Conservation (phyloP, 2,797 vertebrate species). For the Phrynocephalus guinanensis region DNA sequence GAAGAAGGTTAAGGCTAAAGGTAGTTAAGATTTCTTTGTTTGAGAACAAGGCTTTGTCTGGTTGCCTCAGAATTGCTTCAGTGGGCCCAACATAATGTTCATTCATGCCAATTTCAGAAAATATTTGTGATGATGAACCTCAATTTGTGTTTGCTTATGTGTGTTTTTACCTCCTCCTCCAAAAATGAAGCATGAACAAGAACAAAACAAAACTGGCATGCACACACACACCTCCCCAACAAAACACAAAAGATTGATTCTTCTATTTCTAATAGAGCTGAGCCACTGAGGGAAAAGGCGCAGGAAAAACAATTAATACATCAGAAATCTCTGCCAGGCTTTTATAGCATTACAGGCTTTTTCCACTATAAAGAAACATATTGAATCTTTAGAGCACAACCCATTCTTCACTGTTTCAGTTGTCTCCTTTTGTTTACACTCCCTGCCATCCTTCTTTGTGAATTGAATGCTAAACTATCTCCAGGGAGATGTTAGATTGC, state of each 20-base stretch:
- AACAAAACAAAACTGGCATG: background rate
- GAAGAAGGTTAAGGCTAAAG: background rate
- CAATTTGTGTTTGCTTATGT: background rate
- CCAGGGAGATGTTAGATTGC: conserved; percentile 82
- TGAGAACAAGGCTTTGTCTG: background rate
- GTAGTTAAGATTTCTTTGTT: background rate
- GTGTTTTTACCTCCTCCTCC: background rate
- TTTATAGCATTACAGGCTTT: conserved; percentile 72
- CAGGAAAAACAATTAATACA: conserved; percentile 72
- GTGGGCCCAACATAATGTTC: background rate
- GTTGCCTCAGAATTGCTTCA: background rate
- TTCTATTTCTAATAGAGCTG: conserved; percentile 48
- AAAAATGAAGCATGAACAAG: background rate
- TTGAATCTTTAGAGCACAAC: conserved; percentile 78
- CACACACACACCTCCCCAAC: background rate
- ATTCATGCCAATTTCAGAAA: background rate
- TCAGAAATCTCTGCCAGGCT: conserved; percentile 69
- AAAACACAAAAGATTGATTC: conserved; percentile 18
- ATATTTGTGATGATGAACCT: conserved; percentile 29
- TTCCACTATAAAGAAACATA: conserved; percentile 78
- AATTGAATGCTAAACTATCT: conserved; percentile 85
- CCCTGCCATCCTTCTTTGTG: conserved; percentile 83
- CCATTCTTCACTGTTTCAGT: conserved; percentile 79
- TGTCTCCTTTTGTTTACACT: conserved; percentile 85
- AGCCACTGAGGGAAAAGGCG: conserved; percentile 15